Evolutionary conservation across 2,888 invertebrate species (phyloP).

Genomic region (Coenonympha glycerion): DNA sequence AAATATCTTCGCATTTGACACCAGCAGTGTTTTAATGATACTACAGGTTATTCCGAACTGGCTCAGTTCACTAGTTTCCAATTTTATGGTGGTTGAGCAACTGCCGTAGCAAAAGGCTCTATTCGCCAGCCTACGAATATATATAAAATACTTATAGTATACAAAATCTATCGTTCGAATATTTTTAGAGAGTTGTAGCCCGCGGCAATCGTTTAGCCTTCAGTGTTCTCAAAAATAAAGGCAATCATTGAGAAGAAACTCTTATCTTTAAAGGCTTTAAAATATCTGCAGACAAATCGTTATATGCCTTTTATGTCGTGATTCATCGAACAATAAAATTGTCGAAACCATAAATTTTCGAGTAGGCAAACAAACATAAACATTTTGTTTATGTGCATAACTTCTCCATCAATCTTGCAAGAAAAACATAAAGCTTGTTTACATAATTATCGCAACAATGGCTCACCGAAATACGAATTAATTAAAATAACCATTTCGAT

Average conservation of each 20-base stretch:
- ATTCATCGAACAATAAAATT: neutral
- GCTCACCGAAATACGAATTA: constrained; percentile 47
- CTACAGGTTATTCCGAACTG: constrained; percentile 49
- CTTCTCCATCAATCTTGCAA: constrained; percentile 10
- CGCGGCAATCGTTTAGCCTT: constrained; percentile 7
- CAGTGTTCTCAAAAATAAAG: neutral
- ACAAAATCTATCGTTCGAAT: constrained; percentile 21
- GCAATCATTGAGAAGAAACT: neutral
- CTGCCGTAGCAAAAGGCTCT: constrained; percentile 37
- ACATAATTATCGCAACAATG: constrained; percentile 39
- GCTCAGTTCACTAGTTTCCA: constrained; percentile 58
- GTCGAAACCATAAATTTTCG: too few relatives aligned
- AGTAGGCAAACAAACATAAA: neutral
- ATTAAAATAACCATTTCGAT: constrained; percentile 53
- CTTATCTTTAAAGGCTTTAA: neutral
- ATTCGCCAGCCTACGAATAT: constrained; percentile 21
- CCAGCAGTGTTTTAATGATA: constrained; percentile 33
- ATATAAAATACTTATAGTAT: neutral
- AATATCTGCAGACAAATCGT: neutral
- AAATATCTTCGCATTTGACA: neutral
- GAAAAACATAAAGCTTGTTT: constrained; percentile 22
- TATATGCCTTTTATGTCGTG: neutral
- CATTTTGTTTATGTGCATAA: neutral
- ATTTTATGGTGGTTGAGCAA: constrained; percentile 72
- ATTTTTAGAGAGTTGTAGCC: constrained; percentile 16